Evolutionary conservation across 2,113 vertebrate species (phyloP), one percentile per base, ranked within the genome.

Genomic region (Leiothrix lutea): DNA sequence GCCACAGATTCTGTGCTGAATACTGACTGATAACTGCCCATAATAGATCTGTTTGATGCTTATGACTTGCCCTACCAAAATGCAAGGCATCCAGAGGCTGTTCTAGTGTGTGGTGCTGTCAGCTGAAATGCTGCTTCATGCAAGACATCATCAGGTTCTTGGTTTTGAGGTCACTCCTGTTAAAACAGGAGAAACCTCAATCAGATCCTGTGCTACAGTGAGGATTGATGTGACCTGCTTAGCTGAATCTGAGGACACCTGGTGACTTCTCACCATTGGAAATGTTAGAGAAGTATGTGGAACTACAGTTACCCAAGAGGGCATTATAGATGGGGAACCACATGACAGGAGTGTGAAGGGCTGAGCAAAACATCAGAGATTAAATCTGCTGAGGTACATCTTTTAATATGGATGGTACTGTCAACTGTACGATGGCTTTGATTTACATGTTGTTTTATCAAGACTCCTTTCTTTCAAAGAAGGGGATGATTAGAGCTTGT

Each of bases 71-170:
- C 18, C 20, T 58, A 20, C 16, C 20, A 40, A 81, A 85, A 57
- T 21, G 12, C 19, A 67, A 28, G 28, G 14, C 20, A 14, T 25
- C 16, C 14, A 28, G 35, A 29, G 29, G 5, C 44, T 60, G 14
- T 77, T 67, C 6, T 13, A 31, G 53, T 16, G 20, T 19, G 22
- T 31, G 33, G 17, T 42, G 42, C 51, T 65, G 54, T 24, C n/a
- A 48, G 80, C 33, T 48, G 67, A 72, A 75, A 28, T 0, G 0
- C 35, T 45, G 17, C 23, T 86, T 5, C 1, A 1, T 61, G 24
- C 0, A 5, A 72, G 42, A n/a, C 0, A 1, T 8, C 31, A 14
- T 29, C 18, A 11, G 44, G 13, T 6, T 80, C 22, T 35, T 33
- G 48, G 16, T 33, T 73, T 11, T 35, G 4, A 29, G 50, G 10